Base-by-base conservation (phyloP, 2,888 invertebrate genomes). In the Coelinius sp. region DNA sequence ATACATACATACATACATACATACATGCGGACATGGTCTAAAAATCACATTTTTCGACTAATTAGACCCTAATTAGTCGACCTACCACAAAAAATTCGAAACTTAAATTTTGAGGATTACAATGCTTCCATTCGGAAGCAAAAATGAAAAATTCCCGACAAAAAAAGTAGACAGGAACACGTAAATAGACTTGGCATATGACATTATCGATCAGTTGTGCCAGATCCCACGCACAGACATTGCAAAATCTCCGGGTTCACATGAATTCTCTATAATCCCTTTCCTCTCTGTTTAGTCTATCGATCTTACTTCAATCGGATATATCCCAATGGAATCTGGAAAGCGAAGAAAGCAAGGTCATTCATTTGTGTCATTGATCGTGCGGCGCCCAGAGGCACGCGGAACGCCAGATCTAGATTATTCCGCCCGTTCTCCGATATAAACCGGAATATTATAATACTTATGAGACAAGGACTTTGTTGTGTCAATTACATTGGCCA, bases 341-440 rank as follows among this genome's bases (percentile, higher is more conserved):
- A 71, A 49, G 59, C 52, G 46, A 71, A 62, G 71, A 71, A 71
- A 71, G 71, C 68, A 68, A 71, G 71, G 68, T 71, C 68, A 59
- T 41, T 63, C 31, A 38, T 38, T 71, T 67, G 67, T 71, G 71
- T n/a, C n/a, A 67, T 62, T 38, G 52, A 71, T 71, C n/a, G 62
- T 27, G 27, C 31, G 64, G 68, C 53, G 52, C 71, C 44, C 35
- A 12, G 20, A 68, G 71, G 71, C 71, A 71, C 20, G 63, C 44
- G 63, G 31, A 46, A 59, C 20, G 20, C 38, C 35, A 71, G 27
- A 59, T 46, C 49, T 66, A 17, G 35, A 70, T 56, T 70, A 63
- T 52, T 49, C 17, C 22, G 22, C 31, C 22, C 31, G 41, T 24
- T 44, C 64, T 27, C 65, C 24, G n/a, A n/a, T 53, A 49, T 35